Evolutionary conservation across 2,113 vertebrate genomes (phyloP).

Genomic region (Baryphthengus martii): DNA sequence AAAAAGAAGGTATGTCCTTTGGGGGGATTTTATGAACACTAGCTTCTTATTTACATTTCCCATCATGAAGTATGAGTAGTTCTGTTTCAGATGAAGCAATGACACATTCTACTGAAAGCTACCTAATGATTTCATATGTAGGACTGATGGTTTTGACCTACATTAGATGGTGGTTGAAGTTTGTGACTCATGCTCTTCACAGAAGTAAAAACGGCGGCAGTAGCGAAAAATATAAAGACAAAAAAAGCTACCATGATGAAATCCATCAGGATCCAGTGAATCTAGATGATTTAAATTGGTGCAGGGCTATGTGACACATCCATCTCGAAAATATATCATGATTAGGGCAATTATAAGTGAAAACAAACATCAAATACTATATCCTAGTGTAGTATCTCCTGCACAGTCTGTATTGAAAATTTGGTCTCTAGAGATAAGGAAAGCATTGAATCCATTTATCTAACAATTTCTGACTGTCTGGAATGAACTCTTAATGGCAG

Average conservation of each 20-base stretch:
- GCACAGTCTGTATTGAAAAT: not conserved
- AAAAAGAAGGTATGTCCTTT: too few relatives aligned
- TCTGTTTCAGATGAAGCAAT: not conserved
- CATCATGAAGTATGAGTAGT: not conserved
- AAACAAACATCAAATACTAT: not conserved
- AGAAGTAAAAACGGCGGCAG: not conserved
- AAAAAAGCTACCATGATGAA: not conserved
- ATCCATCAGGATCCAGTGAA: not conserved
- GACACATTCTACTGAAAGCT: not conserved
- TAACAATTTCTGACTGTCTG: not conserved
- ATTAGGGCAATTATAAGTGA: not conserved
- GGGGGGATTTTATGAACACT: not conserved
- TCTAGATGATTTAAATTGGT: not conserved
- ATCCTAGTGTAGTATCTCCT: not conserved
- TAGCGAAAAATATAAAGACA: not conserved
- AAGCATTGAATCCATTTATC: not conserved
- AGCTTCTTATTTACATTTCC: not conserved
- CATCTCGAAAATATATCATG: not conserved
- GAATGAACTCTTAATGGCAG: not conserved
- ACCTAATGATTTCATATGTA: not conserved
- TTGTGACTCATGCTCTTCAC: not conserved
- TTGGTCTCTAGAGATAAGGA: not conserved
- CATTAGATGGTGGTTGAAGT: not conserved
- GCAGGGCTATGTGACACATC: not conserved
- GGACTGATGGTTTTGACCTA: not conserved